Conservation (phyloP, 2,113 vertebrate genomes). For the Cettia cetti region DNA sequence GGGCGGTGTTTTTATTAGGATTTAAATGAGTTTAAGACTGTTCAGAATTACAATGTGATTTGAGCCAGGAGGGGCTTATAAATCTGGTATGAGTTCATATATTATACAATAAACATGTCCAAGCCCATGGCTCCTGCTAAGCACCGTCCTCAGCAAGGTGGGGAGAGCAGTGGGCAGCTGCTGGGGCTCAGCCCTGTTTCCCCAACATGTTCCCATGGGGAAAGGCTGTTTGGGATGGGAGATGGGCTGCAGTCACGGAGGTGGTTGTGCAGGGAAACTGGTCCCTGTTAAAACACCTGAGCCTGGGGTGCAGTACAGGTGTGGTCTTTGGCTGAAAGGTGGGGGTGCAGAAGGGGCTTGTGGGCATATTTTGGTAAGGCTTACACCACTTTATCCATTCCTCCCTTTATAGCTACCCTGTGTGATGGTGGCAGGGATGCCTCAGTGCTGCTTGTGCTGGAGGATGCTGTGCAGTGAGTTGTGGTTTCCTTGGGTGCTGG, state of each 20-base stretch:
- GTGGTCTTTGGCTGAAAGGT: neutral
- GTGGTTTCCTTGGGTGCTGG: neutral
- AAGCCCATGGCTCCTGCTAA: neutral
- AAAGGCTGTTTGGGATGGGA: neutral
- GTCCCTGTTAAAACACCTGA: neutral
- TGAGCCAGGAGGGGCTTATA: constrained; percentile 43
- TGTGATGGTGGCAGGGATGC: neutral
- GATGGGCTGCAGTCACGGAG: neutral
- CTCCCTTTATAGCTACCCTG: neutral
- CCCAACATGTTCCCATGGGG: rapidly evolving
- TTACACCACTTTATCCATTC: neutral
- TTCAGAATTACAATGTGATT: constrained; percentile 61
- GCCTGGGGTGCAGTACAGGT: neutral
- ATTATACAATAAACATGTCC: neutral
- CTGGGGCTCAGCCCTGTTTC: neutral
- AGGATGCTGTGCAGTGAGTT: neutral
- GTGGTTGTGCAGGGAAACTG: neutral
- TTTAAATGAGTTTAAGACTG: constrained; percentile 65
- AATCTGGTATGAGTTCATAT: constrained; percentile 22
- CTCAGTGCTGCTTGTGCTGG: neutral
- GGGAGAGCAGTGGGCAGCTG: neutral
- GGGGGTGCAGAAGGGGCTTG: neutral
- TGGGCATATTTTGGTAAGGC: neutral
- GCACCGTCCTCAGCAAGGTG: neutral
- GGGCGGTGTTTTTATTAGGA: constrained; percentile 58